phyloP scores from a whole-genome alignment of 2,113 vertebrate genomes.

The Suncus etruscus region DNA sequence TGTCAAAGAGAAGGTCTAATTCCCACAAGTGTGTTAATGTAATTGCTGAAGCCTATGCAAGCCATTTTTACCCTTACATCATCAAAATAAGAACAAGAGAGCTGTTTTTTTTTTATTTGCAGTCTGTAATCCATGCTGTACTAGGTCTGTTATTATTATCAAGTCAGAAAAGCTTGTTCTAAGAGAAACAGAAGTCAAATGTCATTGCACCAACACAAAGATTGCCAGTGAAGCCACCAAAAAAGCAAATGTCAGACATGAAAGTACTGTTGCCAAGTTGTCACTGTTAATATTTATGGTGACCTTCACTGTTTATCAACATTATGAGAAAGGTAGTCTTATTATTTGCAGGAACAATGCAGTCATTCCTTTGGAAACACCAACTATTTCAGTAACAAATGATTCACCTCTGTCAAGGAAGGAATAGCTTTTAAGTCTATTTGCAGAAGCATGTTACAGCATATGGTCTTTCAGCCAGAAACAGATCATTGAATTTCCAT shows the following conservation, averaged over 20 bases:
- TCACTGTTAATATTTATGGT: not conserved
- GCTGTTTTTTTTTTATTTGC: not conserved
- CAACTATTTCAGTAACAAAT: conserved; percentile 4
- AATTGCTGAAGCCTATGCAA: not conserved
- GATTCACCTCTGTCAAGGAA: not conserved
- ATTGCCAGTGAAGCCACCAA: not conserved
- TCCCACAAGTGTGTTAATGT: not conserved
- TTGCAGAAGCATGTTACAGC: conserved; percentile 10
- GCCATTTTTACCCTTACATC: not conserved
- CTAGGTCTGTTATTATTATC: not conserved
- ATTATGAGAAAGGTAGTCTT: not conserved
- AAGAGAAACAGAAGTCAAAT: not conserved
- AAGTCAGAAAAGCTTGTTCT: not conserved
- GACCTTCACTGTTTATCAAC: not conserved
- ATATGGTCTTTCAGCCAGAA: not conserved
- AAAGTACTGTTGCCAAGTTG: not conserved
- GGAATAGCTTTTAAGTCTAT: not conserved
- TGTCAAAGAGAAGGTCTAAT: not conserved
- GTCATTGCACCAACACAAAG: not conserved
- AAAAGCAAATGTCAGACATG: conserved; percentile 14
- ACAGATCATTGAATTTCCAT: conserved; percentile 17
- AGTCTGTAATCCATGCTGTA: not conserved
- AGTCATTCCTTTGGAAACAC: conserved; percentile 44
- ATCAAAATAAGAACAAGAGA: not conserved
- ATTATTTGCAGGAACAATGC: not conserved